Conservation (phyloP, 2,797 vertebrate species). For the Hippopotamyrus pictus region DNA sequence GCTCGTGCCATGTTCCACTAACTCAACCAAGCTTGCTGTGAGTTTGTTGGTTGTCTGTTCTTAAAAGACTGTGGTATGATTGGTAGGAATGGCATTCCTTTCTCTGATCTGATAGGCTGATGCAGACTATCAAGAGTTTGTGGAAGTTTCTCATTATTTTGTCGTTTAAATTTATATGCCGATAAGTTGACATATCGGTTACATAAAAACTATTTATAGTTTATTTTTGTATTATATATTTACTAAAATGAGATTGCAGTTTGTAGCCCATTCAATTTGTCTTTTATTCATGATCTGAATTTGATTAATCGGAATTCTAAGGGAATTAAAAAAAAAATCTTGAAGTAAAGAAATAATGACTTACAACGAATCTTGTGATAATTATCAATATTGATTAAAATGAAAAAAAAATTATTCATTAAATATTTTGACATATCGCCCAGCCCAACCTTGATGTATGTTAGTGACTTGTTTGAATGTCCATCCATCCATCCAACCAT, state of each 20-base stretch:
- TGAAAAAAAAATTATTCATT: not conserved
- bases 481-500: not conserved
- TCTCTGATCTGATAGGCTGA: not conserved
- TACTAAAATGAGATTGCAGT: not conserved
- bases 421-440: not conserved
- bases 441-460: not conserved
- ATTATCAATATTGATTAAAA: not conserved
- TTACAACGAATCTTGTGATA: not conserved
- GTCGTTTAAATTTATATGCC: not conserved
- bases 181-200: not conserved
- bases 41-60: not conserved
- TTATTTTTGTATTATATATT: not conserved
- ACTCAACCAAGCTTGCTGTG: not conserved
- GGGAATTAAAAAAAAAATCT: not conserved
- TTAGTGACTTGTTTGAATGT: not conserved
- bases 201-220: not conserved
- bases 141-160: not conserved
- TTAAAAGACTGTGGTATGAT: not conserved
- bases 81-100: not conserved
- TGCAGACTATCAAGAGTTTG: not conserved
- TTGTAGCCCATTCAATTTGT: not conserved
- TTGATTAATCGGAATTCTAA: not conserved
- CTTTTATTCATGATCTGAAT: not conserved
- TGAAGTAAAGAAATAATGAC: not conserved
- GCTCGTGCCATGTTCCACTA: not conserved